A percentile compares a stretch with the other conserved stretches of the same genome.
These are phyloP conservation scores for Lampris megalopsis DNA, from an alignment of 2,113 vertebrate genomes.

Conservation along the genomic window DNA sequence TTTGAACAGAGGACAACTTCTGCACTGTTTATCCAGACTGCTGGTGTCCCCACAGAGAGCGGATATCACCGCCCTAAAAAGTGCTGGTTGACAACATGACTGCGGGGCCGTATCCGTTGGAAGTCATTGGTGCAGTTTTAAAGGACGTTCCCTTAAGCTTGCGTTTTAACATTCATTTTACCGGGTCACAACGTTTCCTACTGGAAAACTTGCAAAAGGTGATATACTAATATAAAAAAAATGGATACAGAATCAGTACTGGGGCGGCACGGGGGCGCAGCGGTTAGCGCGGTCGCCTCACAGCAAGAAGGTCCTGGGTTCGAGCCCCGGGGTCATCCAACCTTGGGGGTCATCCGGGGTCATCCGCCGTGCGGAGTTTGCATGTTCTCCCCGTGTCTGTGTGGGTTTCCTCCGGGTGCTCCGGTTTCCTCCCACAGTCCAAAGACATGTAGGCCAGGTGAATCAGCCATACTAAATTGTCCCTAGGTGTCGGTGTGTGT, in stretches of 20 bases:
- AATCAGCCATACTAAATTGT: too few species aligned
- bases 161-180: conserved; percentile 4
- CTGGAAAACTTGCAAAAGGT: background rate
- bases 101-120: conserved; percentile 35
- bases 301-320: too few species aligned
- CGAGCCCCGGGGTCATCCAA: too few species aligned
- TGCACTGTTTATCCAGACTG: conserved; percentile 58
- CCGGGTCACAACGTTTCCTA: background rate
- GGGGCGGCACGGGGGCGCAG: background rate
- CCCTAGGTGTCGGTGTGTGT: too few species aligned
- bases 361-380: too few species aligned
- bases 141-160: conserved; percentile 13
- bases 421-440: too few species aligned
- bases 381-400: too few species aligned
- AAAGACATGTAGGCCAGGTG: too few species aligned
- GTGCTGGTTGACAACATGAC: conserved; percentile 55
- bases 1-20: conserved; percentile 67
- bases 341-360: too few species aligned
- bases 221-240: background rate
- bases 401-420: too few species aligned
- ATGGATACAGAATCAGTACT: conserved; percentile 17
- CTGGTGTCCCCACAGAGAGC: conserved; percentile 54
- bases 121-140: background rate
- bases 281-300: too few species aligned
- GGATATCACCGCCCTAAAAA: conserved; percentile 54